These are phyloP conservation scores for Hylomyscus alleni DNA, from an alignment of 2,797 vertebrate genomes.

Conservation along the genomic window DNA sequence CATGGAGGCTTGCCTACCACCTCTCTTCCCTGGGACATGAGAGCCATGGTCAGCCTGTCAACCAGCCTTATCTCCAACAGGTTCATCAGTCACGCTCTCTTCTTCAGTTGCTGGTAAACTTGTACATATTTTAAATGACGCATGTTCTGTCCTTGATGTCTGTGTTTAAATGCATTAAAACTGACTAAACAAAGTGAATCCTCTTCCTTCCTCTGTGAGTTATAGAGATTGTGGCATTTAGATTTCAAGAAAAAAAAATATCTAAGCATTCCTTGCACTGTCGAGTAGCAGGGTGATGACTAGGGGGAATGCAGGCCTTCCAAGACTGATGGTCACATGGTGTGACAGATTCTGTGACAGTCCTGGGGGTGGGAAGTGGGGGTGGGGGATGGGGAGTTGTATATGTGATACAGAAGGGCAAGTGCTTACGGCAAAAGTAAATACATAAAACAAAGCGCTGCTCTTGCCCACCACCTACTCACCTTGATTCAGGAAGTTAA, in stretches of 20 bases:
- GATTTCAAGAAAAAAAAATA: slow-evolving; percentile 64
- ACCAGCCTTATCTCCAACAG: slow-evolving; percentile 74
- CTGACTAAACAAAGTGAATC: slow-evolving; percentile 82
- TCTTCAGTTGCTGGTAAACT: slow-evolving; percentile 61
- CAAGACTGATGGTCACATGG: neutral
- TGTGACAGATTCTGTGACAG: neutral
- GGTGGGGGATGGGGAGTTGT: neutral
- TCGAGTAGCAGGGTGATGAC: slow-evolving; percentile 23
- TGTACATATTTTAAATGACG: slow-evolving; percentile 79
- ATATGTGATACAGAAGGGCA: neutral
- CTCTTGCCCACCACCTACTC: slow-evolving; percentile 64
- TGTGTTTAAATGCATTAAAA: slow-evolving; percentile 84
- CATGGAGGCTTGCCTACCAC: neutral
- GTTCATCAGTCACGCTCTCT: slow-evolving; percentile 80
- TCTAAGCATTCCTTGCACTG: slow-evolving; percentile 5
- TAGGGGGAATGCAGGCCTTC: neutral
- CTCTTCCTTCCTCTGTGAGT: slow-evolving; percentile 81
- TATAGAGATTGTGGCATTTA: slow-evolving; percentile 77
- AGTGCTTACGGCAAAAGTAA: neutral
- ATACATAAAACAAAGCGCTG: neutral
- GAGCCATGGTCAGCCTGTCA: slow-evolving; percentile 76
- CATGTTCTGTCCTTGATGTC: slow-evolving; percentile 83
- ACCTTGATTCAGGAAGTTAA: slow-evolving; percentile 99
- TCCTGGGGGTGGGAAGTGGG: neutral
- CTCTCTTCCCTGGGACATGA: neutral